Evolutionary conservation across 2,797 vertebrate species (phyloP), one percentile per base, ranked within the genome.

Genomic region (Oryzias sinensis): DNA sequence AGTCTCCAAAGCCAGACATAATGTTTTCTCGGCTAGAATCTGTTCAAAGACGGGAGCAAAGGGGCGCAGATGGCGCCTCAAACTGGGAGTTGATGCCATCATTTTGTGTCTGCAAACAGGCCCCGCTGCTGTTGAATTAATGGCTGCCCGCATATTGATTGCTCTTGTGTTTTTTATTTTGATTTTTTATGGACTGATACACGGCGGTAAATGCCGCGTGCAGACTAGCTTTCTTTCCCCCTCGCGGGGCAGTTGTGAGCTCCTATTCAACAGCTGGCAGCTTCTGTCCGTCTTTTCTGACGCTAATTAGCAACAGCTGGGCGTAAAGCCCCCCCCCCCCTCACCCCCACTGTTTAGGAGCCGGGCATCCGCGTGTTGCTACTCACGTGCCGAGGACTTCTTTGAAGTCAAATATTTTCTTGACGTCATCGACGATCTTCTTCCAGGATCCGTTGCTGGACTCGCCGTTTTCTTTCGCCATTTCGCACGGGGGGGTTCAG

Each of bases 321-420:
- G 49, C 16, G 48, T 70, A 82, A 88, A 90, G 72, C 88, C 87
- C 77, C 1, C 27, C 0, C 0, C 52, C 49, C 48, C 29, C 22
- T 18, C 18, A 18, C 20, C 20, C 20, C 20, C 20, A 2, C 14
- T 5, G 33, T 3, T 33, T 0, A 9, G 33, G 33, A 8, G 33
- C 33, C 8, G 9, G 24, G 5, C 22, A 50, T 64, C 60, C 43
- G 57, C 24, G 47, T 43, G 4, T 1, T 0, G 76, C 24, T 80
- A 93, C 97, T 95, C 89, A 98, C 96, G 97, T 98, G 65, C 97
- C 97, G 53, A 98, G 94, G 76, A 96, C 93, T 92, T 99, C 97
- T 84, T 95, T 98, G 90, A 99, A 97, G 82, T 95, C 94, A 77
- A 98, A 98, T 27, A 95, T 94, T 47, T 92, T 93, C 92, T 95